Conservation (phyloP, 2,113 vertebrate genomes). For the Glareola pratincola region DNA sequence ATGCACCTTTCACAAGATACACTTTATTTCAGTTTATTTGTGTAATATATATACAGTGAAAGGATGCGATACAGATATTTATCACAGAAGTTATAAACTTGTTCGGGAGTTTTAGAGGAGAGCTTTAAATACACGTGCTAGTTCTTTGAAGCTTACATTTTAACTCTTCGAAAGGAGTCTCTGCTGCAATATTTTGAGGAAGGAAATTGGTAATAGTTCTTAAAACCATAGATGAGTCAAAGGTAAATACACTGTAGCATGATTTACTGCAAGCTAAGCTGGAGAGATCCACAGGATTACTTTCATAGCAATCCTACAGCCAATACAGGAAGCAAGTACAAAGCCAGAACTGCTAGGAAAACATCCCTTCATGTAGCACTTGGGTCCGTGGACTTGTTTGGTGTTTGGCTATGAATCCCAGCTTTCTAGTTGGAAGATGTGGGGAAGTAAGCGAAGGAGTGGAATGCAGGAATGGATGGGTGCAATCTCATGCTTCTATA, state of each 20-base stretch:
- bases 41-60: not conserved
- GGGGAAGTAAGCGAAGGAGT: not conserved
- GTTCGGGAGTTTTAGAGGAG: not conserved
- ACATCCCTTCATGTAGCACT: constrained; percentile 9
- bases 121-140: not conserved
- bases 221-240: constrained; percentile 45
- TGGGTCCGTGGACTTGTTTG: not conserved
- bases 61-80: not conserved
- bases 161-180: not conserved
- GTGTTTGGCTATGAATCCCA: constrained; percentile 21
- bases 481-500: not conserved
- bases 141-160: not conserved
- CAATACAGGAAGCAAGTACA: constrained; percentile 37
- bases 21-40: not conserved
- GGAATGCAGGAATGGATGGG: not conserved
- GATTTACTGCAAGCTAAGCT: constrained; percentile 26
- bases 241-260: constrained; percentile 25
- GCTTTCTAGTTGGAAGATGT: not conserved
- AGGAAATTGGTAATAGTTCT: not conserved
- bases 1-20: not conserved
- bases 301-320: constrained; percentile 4
- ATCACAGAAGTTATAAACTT: not conserved
- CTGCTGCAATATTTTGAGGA: not conserved
- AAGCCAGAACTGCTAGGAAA: constrained; percentile 52
- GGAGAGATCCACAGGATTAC: constrained; percentile 16